A percentile compares a stretch with the other conserved stretches of the same genome.
Evolutionary conservation across 2,888 invertebrate genomes (phyloP).

Genomic region (Leptinotarsa haldemani): DNA sequence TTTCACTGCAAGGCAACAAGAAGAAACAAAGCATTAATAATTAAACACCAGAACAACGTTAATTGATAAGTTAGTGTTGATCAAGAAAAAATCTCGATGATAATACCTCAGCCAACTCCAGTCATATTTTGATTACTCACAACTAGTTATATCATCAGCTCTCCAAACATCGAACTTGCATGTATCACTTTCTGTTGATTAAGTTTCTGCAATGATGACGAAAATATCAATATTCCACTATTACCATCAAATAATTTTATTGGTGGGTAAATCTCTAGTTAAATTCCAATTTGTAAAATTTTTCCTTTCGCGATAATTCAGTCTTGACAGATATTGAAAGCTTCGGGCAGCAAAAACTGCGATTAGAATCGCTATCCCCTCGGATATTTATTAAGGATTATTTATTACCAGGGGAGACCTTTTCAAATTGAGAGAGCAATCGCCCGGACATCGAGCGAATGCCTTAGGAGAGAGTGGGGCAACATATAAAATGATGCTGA

Average conservation of each 20-base stretch:
- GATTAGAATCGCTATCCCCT: slow-evolving; percentile 42
- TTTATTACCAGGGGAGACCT: slow-evolving; percentile 44
- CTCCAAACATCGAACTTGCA: no score
- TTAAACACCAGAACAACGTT: no score
- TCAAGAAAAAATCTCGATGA: no score
- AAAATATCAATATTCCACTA: not conserved
- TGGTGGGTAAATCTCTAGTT: not conserved
- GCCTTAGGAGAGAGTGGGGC: slow-evolving; percentile 22
- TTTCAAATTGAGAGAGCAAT: slow-evolving; percentile 31
- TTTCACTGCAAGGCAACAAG: no score
- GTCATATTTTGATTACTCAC: no score
- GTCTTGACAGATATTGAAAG: slow-evolving; percentile 32
- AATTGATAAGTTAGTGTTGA: no score
- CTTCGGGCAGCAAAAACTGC: slow-evolving; percentile 38
- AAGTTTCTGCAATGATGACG: no score
- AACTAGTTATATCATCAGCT: no score
- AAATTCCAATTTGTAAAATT: slow-evolving; percentile 22
- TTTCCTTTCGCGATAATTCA: slow-evolving; percentile 40
- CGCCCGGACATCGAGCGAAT: slow-evolving; percentile 15
- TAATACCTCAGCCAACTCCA: no score
- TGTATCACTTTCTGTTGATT: no score
- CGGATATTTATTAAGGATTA: slow-evolving; percentile 51
- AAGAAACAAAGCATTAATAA: no score
- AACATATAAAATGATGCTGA: no score
- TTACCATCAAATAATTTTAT: not conserved